Evolutionary conservation across 2,888 invertebrate genomes (phyloP).

Genomic region (Drosophila infuscata): DNA sequence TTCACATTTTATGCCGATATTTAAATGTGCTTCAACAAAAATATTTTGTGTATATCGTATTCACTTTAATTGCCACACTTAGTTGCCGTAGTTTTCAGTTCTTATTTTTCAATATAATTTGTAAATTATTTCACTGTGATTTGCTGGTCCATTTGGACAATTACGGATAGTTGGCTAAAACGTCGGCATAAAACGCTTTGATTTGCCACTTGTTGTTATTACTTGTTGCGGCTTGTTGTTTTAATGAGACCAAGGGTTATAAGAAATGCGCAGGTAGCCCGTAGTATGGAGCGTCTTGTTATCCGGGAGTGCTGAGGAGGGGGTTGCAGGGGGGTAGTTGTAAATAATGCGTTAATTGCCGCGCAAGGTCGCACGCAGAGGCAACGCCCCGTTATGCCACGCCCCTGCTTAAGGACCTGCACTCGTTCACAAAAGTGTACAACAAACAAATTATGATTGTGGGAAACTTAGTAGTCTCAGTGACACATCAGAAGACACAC

Average conservation of each 20-base stretch:
- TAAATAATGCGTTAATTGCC: slow-evolving; percentile 51
- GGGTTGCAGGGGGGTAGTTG: not conserved
- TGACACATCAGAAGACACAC: slow-evolving; percentile 39
- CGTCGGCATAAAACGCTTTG: slow-evolving; percentile 64
- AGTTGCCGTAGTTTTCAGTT: not conserved
- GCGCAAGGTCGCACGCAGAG: slow-evolving; percentile 55
- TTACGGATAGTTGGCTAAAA: slow-evolving; percentile 16
- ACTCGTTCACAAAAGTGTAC: slow-evolving; percentile 51
- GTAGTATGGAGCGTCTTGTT: not conserved
- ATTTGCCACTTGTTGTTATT: slow-evolving; percentile 44
- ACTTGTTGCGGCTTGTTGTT: slow-evolving; percentile 33
- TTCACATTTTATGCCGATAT: not conserved
- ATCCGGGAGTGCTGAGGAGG: not conserved
- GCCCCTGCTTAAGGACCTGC: slow-evolving; percentile 25
- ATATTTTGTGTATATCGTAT: not conserved
- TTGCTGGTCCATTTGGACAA: slow-evolving; percentile 36
- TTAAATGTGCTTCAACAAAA: not conserved
- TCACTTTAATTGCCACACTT: not conserved
- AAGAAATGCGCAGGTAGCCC: slow-evolving; percentile 20
- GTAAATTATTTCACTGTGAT: slow-evolving; percentile 12
- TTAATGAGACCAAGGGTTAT: slow-evolving; percentile 48
- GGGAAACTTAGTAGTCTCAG: slow-evolving; percentile 40
- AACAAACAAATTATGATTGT: slow-evolving; percentile 70
- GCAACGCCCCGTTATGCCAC: slow-evolving; percentile 25
- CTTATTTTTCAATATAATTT: slow-evolving; percentile 9